Conservation (phyloP, 1,140 invertebrate genomes). For the Heliconius melpomene region DNA sequence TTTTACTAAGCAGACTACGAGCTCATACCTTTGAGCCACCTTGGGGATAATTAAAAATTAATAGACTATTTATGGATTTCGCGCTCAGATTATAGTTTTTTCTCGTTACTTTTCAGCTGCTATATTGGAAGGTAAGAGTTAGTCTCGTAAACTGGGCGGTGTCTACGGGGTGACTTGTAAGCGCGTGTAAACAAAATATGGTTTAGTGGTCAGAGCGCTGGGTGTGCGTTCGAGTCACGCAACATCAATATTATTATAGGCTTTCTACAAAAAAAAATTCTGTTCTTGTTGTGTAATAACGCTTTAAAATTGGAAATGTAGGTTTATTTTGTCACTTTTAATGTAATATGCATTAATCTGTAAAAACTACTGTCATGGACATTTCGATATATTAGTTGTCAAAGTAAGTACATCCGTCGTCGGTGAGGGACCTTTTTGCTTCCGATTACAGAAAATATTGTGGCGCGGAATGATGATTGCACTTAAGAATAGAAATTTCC, state of each 20-base stretch:
- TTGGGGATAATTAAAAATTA: neutral
- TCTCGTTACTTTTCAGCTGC: neutral
- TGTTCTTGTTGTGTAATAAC: too few species aligned
- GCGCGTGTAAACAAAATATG: too few species aligned
- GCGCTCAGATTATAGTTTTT: neutral
- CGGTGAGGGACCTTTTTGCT: slow-evolving; percentile 14
- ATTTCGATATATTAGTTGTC: slow-evolving; percentile 10
- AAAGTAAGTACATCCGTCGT: neutral
- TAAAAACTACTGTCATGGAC: neutral
- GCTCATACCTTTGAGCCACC: neutral
- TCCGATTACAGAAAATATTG: neutral
- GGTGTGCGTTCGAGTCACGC: too few species aligned
- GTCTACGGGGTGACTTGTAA: too few species aligned
- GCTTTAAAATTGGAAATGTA: neutral
- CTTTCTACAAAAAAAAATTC: too few species aligned
- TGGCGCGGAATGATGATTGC: neutral
- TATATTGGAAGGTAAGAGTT: neutral
- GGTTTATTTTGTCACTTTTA: neutral
- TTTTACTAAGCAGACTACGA: neutral
- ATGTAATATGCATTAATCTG: neutral
- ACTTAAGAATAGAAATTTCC: neutral
- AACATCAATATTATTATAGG: too few species aligned
- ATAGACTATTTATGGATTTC: neutral
- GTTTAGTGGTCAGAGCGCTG: too few species aligned
- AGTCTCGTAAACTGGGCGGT: too few species aligned